Base-by-base conservation (phyloP, 2,113 vertebrate species). In the Rhodinocichla rosea region DNA sequence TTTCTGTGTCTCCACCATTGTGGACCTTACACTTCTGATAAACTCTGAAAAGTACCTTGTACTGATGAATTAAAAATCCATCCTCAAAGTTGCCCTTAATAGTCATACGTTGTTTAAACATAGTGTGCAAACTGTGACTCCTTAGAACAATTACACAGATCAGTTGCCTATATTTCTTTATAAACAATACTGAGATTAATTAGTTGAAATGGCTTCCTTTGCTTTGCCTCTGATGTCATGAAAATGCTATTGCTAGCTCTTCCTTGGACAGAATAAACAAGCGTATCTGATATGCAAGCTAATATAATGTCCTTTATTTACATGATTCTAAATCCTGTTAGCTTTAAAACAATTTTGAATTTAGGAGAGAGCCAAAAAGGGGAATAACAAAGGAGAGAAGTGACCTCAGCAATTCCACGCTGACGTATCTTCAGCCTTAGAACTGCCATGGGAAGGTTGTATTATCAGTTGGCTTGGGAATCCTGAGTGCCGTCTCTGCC, bases 211-310 rank as follows among this genome's bases (percentile, higher is more conserved):
- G 94, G 88, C 68, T 97, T 97, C 97, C 97, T 97, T 92, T 95
- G 70, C 92, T 97, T 97, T 59, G 79, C 95, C 96, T 97, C 95
- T 97, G 97, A 97, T 97, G 97, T 97, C 95, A 97, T 96, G 88
- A 96, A 96, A 95, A 94, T 97, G 95, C 95, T 96, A 97, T 95
- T 95, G 93, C 92, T 94, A 94, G 96, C 75, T 92, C 87, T 97
- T 97, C 96, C 97, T 96, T 82, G 93, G 94, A 67, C 88, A 96
- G 86, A 96, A 96, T 96, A 97, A 97, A 97, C 95, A 97, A 96
- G 95, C 83, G 5, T 95, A 94, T 94, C 94, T 92, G 94, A 93
- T 95, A 94, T 96, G 92, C 75, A 91, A 95, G 93, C 95, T 96
- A 96, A 97, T 94, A 96, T 95, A 95, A 95, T 92, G 65, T 95